phyloP scores from a whole-genome alignment of 2,888 invertebrate genomes.

The Tinea semifulvella region DNA sequence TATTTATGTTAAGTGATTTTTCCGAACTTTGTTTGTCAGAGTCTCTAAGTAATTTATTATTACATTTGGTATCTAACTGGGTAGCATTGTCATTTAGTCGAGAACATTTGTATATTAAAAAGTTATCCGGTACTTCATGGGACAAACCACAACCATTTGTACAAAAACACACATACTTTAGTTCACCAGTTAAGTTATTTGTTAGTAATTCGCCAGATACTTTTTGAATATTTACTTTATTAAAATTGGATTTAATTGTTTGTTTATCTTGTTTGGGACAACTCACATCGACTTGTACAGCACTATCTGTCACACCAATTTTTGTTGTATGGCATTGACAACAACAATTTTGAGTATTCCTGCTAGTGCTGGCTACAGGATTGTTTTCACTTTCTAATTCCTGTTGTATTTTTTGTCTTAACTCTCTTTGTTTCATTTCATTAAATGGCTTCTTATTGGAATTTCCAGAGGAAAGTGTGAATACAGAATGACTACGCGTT shows the following conservation, averaged over 20 bases:
- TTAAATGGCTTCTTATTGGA: conserved; percentile 25
- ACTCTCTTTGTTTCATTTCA: conserved; percentile 29
- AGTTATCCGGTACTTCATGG: conserved; percentile 29
- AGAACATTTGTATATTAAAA: conserved; percentile 43
- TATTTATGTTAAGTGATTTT: neutral
- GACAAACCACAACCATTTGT: conserved; percentile 16
- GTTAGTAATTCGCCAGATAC: conserved; percentile 11
- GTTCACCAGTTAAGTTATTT: conserved; percentile 24
- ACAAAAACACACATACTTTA: conserved; percentile 46
- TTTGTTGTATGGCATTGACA: conserved; percentile 35
- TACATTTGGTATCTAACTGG: conserved; percentile 18
- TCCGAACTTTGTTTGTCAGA: neutral
- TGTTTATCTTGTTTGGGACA: conserved; percentile 17
- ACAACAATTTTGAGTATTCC: conserved; percentile 30
- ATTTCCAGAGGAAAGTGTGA: conserved; percentile 49
- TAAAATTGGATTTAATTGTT: conserved; percentile 12
- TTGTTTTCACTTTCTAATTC: conserved; percentile 11
- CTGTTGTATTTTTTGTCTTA: neutral
- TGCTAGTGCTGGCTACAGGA: conserved; percentile 30
- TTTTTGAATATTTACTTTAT: neutral
- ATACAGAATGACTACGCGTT: conserved; percentile 53
- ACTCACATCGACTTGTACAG: conserved; percentile 41
- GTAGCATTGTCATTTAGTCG: conserved; percentile 16
- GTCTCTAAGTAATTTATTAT: conserved; percentile 17
- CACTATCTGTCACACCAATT: conserved; percentile 36